A percentile compares a stretch with the other conserved stretches of the same genome.
Conservation (phyloP, 2,888 invertebrate species). For the Cataglyphis livida region DNA sequence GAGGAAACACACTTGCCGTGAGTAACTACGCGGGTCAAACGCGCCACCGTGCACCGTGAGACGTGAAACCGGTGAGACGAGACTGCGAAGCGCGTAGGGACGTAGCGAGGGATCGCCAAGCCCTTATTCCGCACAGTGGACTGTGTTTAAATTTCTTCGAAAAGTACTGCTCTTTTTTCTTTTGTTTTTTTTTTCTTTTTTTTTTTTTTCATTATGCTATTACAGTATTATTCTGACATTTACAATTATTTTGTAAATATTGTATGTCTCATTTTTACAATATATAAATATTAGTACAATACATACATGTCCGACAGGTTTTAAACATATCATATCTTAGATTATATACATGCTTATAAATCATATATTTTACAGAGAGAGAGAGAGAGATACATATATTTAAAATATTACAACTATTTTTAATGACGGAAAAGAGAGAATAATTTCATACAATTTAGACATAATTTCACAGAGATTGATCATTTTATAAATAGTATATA, state of each 20-base stretch:
- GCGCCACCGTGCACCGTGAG: slow-evolving; percentile 39
- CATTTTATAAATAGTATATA: no score
- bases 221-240: no score
- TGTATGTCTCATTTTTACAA: no score
- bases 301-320: no score
- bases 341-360: not conserved
- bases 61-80: slow-evolving; percentile 39
- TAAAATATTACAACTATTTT: not conserved
- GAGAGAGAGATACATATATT: not conserved
- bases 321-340: no score
- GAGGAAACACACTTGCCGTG: slow-evolving; percentile 78
- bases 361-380: not conserved
- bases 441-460: not conserved
- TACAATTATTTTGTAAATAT: not conserved
- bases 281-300: no score
- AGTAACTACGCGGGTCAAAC: slow-evolving; percentile 71
- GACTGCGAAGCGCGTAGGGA: slow-evolving; percentile 38
- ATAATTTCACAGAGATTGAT: not conserved
- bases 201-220: no score
- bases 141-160: not conserved
- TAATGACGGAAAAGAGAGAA: not conserved
- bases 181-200: no score
- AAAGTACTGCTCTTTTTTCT: no score
- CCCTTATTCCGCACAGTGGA: not conserved
- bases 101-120: slow-evolving; percentile 39